Conservation (phyloP, 2,797 vertebrate species). For the Coregonus ussuriensis region DNA sequence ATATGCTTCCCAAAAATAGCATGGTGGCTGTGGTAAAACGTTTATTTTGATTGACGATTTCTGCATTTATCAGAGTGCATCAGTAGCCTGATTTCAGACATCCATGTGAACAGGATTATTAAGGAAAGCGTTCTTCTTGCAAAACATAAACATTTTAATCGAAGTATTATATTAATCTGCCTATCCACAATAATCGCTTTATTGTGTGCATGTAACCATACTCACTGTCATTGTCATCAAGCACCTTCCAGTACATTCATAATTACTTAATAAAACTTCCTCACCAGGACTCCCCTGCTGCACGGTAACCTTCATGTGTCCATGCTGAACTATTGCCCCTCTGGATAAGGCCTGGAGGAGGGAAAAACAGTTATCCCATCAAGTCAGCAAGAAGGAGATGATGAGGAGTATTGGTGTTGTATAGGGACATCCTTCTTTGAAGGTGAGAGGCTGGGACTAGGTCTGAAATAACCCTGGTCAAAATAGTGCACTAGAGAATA, state of each 20-base stretch:
- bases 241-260: neutral
- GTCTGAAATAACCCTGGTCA: too few species aligned
- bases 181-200: too few species aligned
- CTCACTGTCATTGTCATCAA: neutral
- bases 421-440: neutral
- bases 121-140: too few species aligned
- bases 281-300: neutral
- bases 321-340: conserved; percentile 50
- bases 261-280: neutral
- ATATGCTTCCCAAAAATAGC: too few species aligned
- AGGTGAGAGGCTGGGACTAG: neutral
- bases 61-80: too few species aligned
- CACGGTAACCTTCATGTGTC: conserved; percentile 21
- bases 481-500: neutral
- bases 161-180: too few species aligned
- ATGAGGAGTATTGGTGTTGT: neutral
- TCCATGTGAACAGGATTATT: too few species aligned
- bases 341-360: conserved; percentile 53
- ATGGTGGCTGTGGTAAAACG: too few species aligned
- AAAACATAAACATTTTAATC: too few species aligned
- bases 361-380: neutral
- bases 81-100: too few species aligned
- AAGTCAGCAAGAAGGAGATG: neutral
- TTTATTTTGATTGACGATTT: too few species aligned
- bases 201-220: too few species aligned